These are phyloP conservation scores for human DNA, from an alignment of 2,113 vertebrate genomes.

Conservation along the genomic window GRCh38 chr3:77620001-77620500, in stretches of 20 bases:
- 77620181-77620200: not conserved
- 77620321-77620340: not conserved
- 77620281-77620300: not conserved
- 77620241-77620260: not conserved
- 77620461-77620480: not conserved
- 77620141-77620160: not conserved
- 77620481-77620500: not conserved
- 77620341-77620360: not conserved
- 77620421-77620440: not conserved
- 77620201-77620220: not conserved
- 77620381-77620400: not conserved
- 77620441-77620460: not conserved
- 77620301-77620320: not conserved
- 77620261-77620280: not conserved
- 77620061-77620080: not conserved
- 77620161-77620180: fast-evolving
- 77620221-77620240: too few species aligned
- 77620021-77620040: not conserved
- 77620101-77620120: not conserved
- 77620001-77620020: not conserved
- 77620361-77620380: not conserved
- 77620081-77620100: not conserved
- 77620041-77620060: not conserved
- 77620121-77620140: not conserved
- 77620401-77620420: not conserved